These are phyloP conservation scores for Nesidiocoris tenuis DNA, from an alignment of 2,888 invertebrate genomes.

Conservation along the genomic window DNA sequence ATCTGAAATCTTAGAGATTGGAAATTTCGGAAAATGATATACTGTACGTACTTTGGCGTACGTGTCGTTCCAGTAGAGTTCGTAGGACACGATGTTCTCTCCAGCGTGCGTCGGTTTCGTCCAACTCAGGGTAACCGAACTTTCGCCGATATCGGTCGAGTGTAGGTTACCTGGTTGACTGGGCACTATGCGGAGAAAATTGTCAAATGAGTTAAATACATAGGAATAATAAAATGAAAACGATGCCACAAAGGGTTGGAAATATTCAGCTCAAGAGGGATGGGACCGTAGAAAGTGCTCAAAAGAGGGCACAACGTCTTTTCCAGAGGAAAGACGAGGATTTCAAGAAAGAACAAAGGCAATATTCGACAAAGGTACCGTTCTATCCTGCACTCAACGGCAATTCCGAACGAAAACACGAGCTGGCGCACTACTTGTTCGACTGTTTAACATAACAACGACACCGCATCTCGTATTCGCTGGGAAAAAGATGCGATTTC, in stretches of 20 bases:
- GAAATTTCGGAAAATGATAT: too few relatives aligned
- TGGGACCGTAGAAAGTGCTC: neutral
- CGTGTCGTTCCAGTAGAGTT: conserved; percentile 96
- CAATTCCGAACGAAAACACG: neutral
- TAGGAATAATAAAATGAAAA: too few relatives aligned
- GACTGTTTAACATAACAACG: conserved; percentile 2
- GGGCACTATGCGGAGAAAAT: conserved; percentile 71
- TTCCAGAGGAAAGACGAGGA: neutral
- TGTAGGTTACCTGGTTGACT: conserved; percentile 91
- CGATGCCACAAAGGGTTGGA: too few relatives aligned
- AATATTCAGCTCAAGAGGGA: too few relatives aligned
- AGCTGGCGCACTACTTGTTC: conserved; percentile 1
- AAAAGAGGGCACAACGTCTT: neutral
- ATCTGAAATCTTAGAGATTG: too few relatives aligned
- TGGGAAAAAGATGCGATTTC: neutral
- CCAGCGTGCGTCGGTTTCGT: conserved; percentile 86
- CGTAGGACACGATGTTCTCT: conserved; percentile 91
- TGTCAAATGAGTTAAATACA: too few relatives aligned
- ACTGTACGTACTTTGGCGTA: conserved; percentile 76
- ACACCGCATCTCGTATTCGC: neutral
- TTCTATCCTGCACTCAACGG: neutral
- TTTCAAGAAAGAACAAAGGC: neutral
- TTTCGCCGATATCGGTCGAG: conserved; percentile 84
- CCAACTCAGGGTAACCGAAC: conserved; percentile 89
- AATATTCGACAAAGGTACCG: neutral